Base-by-base conservation (phyloP, 1,140 invertebrate species). In the Sesamia nonagrioides region DNA sequence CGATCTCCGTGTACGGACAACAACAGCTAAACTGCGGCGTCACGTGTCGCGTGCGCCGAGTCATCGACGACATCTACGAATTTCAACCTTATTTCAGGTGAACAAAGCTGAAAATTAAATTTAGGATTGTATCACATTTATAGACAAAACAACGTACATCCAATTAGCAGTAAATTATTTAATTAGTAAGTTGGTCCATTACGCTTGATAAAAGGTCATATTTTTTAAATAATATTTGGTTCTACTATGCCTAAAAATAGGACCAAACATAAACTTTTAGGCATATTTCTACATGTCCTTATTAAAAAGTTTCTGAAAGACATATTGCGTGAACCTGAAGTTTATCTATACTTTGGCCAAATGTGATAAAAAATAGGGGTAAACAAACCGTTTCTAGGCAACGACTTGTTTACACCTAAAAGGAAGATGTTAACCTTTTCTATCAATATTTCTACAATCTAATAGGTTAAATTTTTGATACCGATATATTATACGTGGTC, bases 51-150 rank as follows among this genome's bases (percentile, higher is more conserved):
- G 84, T 91, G 42, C 82, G 89, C 56, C 86, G 88, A 61, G 93
- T 94, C 6, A 79, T 94, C 56, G 92, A 94, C 78, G 93, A 94
- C 68, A 87, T 93, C 27, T 92, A 93, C 83, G 90, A 93, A 71
- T 94, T 94, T 74, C 84, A 94, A 83, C 93, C 92, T 33, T 94
- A 94, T 88, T 85, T 88, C 78, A 89, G 89, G 92, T 94, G 6
- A 60, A 71, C 81, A 72, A 74, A 78, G 27, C 6, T 13, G 45
- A 37, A 11, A 42, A 60, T 77, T 0, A 9, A 58, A 35, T 80
- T 15, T 58, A 13, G 9, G 13, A 58, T 13, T 15, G 8, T 13
- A 11, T 58, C 13, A 33, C 0, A 58, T 21, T 58, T 58, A 8
- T 33, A 71, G n/a, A 66, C 37, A 17, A 61, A 61, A 61, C n/a